Base-by-base conservation (phyloP, 2,113 vertebrate species). In the Progne subis region DNA sequence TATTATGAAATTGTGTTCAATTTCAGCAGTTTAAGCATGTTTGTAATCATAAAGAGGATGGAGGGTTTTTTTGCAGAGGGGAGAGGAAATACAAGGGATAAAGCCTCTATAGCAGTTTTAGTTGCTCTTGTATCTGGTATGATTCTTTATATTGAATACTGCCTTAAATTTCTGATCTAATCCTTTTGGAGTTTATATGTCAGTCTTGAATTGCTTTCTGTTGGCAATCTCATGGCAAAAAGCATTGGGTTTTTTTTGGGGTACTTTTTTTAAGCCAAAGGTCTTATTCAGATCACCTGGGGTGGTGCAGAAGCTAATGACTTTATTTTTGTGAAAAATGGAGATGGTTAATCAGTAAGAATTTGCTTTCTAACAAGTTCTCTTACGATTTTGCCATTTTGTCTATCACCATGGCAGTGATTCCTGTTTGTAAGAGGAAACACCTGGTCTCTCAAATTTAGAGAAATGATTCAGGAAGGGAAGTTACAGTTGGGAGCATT, bases 61-160 rank as follows among this genome's bases (percentile, higher is more conserved):
- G 17, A 18, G 3, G 3, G 3, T 89, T 43, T 2, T 2, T 4
- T 12, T 41, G 17, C 0, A 0, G 11, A 20, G 24, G 39, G 20
- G 26, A 21, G 43, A 69, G 55, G 46, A 77, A 65, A 17, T 18
- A 44, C 12, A 74, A 65, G 23, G 6, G 3, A 12, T 59, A 12
- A 55, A 88, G 60, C 14, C 13, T 56, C 37, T 64, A 1, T 61
- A 50, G 32, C n/a, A 4, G 1, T 57, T 61, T 70, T 52, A 53
- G 12, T n/a, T 93, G 28, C 20, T 60, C 8, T 52, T 69, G 32
- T 6, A 9, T 64, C 86, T 91, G 14, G 4, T 47, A 0, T 52
- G 3, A 21, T 20, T 53, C 31, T 74, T 72, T 18, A 31, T 76
- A 41, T 32, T 21, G 46, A 70, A 18, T 39, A 39, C 13, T 64